Evolutionary conservation across 2,113 vertebrate genomes (phyloP), one percentile per base, ranked within the genome.

Genomic region (Penelope pileata): DNA sequence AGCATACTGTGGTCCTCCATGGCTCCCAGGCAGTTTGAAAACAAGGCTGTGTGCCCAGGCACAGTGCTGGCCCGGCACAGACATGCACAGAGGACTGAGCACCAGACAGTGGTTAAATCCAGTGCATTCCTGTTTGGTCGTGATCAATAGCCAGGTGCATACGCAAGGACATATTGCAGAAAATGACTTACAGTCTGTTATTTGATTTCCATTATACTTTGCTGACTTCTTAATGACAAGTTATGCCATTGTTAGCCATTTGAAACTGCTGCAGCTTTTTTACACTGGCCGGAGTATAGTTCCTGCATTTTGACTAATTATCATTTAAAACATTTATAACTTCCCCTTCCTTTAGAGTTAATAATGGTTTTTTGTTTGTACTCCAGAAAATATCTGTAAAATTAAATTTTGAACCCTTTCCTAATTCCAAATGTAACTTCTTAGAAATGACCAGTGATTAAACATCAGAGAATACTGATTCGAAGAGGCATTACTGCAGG

Each of bases 1-100:
- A 34, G 10, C 29, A 83, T 62, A 8, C 17, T 0, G 0, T 56
- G 0, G 0, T 42, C 43, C 13, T n/a, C 53, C 45, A 14, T 53
- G 58, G 58, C 40, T 27, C 86, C 48, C 74, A 87, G 60, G 4
- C 16, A 38, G 32, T 26, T 70, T 30, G 62, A 34, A 84, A 81
- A 0, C 30, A 27, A 53, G 72, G 40, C 47, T 53, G 15, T 34
- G 6, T 9, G 26, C 1, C 16, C 13, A 66, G 64, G 34, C 26
- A 22, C 10, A 10, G 30, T 88, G 26, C 68, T 70, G 90, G 77
- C 50, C 56, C 59, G 22, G 29, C 59, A 36, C 10, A 72, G 34
- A 29, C 58, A 34, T 16, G 17, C 16, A 23, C 5, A 75, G 40
- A 82, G 84, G 78, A 56, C 32, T 12, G 22, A 64, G 84, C 29